A percentile compares a stretch with the other conserved stretches of the same genome.
These are phyloP conservation scores for Temnothorax ravouxi DNA, from an alignment of 2,888 invertebrate species.

Conservation along the genomic window DNA sequence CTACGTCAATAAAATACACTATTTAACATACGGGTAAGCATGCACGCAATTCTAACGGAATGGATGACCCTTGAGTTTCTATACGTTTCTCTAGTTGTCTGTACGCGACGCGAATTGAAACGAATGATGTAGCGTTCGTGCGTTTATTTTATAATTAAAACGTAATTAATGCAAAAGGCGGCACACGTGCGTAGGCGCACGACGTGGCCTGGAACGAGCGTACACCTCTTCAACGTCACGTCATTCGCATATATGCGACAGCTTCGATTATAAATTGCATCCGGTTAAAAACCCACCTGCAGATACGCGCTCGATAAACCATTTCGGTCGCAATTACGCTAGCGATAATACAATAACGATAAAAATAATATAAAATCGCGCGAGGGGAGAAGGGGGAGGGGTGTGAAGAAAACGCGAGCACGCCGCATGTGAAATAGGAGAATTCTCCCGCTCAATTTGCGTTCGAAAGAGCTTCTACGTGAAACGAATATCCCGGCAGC, in stretches of 20 bases:
- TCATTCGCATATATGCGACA: slow-evolving; percentile 42
- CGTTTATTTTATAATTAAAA: slow-evolving; percentile 55
- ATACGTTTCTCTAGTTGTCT: slow-evolving; percentile 37
- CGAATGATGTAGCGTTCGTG: slow-evolving; percentile 22
- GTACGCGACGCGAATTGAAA: slow-evolving; percentile 29
- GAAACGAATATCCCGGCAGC: slow-evolving; percentile 41
- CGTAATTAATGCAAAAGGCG: slow-evolving; percentile 44
- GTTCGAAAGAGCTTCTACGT: slow-evolving; percentile 36
- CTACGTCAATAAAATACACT: slow-evolving; percentile 40
- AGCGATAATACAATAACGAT: slow-evolving; percentile 28
- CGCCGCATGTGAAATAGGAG: slow-evolving; percentile 17
- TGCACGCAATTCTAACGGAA: slow-evolving; percentile 26
- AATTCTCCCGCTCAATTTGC: slow-evolving; percentile 35
- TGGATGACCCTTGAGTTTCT: slow-evolving; percentile 40
- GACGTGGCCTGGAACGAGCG: slow-evolving; percentile 29
- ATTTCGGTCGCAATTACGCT: background rate
- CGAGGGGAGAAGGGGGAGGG: background rate
- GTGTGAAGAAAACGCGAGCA: background rate
- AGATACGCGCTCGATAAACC: slow-evolving; percentile 32
- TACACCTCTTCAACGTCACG: slow-evolving; percentile 48
- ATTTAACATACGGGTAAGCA: slow-evolving; percentile 27
- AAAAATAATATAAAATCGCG: slow-evolving; percentile 21
- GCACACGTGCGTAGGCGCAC: slow-evolving; percentile 11
- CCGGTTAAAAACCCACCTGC: slow-evolving; percentile 18
- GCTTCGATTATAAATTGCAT: slow-evolving; percentile 37